Conservation (phyloP, 2,797 vertebrate species). For the Xerus rutilus region DNA sequence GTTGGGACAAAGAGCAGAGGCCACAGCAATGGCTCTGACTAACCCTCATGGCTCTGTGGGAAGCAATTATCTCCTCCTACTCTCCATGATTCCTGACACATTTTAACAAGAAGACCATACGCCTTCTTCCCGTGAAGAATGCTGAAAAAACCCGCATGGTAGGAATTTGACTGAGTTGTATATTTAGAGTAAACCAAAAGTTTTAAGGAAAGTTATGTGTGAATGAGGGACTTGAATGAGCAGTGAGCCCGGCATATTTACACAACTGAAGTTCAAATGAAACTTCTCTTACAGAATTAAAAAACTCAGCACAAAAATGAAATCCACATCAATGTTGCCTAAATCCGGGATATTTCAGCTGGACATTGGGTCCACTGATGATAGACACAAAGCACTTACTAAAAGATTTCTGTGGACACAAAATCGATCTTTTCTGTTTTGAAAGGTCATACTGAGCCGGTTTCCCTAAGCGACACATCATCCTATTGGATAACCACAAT, state of each 20-base stretch:
- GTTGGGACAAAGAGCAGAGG: not conserved
- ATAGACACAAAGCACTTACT: not conserved
- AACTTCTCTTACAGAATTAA: not conserved
- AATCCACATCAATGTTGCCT: not conserved
- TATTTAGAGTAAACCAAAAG: not conserved
- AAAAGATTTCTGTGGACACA: not conserved
- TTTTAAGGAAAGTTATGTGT: not conserved
- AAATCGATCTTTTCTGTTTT: not conserved
- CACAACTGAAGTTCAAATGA: not conserved
- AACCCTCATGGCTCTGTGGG: not conserved
- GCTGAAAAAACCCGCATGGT: not conserved
- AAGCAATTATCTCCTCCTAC: not conserved
- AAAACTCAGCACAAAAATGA: not conserved
- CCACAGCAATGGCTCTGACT: not conserved
- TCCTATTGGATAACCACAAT: not conserved
- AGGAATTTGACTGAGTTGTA: not conserved
- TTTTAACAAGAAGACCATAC: not conserved
- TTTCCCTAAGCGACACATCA: not conserved
- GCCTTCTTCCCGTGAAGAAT: not conserved
- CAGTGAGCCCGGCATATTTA: not conserved
- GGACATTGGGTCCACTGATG: not conserved
- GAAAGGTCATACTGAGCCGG: not conserved
- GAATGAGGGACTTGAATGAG: not conserved
- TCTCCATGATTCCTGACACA: not conserved
- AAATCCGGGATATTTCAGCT: not conserved